Conservation (phyloP, 2,797 vertebrate species). For the Lerista edwardsae region DNA sequence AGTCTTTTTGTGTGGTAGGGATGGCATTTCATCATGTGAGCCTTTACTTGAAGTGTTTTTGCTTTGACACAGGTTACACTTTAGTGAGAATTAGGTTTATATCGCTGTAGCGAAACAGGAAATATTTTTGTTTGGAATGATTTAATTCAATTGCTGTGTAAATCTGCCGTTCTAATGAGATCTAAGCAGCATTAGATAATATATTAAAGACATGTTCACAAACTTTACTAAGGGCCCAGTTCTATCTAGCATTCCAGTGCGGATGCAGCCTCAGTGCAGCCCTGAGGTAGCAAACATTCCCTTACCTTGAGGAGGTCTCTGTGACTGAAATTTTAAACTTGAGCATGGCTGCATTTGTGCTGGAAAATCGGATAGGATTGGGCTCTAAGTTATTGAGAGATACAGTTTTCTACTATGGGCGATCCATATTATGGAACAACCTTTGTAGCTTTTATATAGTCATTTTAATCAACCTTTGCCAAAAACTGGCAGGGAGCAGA, state of each 20-base stretch:
- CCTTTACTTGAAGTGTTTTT: neutral
- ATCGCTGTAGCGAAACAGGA: neutral
- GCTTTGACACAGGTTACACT: neutral
- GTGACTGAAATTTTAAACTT: too few relatives aligned
- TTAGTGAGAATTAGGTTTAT: neutral
- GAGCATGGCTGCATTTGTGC: too few relatives aligned
- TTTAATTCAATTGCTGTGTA: neutral
- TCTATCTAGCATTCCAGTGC: too few relatives aligned
- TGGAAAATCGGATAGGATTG: too few relatives aligned
- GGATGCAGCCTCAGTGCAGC: too few relatives aligned
- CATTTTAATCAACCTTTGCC: neutral
- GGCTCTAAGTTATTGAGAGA: neutral
- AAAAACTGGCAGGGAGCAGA: neutral
- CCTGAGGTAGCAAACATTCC: too few relatives aligned
- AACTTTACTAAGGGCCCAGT: neutral
- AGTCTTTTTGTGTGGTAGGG: too few relatives aligned
- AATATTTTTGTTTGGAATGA: neutral
- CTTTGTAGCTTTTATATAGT: neutral
- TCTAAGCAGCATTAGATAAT: neutral
- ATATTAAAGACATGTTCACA: neutral
- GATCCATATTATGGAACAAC: neutral
- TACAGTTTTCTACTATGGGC: neutral
- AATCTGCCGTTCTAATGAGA: neutral
- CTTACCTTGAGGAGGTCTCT: too few relatives aligned
- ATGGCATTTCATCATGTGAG: neutral